A percentile compares a stretch with the other conserved stretches of the same genome.
These are phyloP conservation scores for Thymelicus acteon DNA, from an alignment of 2,888 invertebrate genomes.

Conservation along the genomic window DNA sequence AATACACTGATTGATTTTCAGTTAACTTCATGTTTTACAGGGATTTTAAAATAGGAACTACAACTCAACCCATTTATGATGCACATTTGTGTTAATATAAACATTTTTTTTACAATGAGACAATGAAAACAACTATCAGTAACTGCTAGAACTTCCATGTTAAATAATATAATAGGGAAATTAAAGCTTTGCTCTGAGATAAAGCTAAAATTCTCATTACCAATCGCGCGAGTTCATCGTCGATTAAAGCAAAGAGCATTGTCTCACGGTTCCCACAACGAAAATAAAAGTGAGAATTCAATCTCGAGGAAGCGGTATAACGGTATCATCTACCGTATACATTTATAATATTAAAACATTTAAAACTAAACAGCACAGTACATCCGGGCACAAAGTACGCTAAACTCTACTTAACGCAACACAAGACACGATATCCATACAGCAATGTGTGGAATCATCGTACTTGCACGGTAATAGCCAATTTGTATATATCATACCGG, in stretches of 20 bases:
- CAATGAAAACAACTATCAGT: slow-evolving; percentile 11
- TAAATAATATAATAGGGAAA: slow-evolving; percentile 26
- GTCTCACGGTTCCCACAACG: slow-evolving; percentile 62
- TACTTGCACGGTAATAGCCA: slow-evolving; percentile 38
- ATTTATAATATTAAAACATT: slow-evolving; percentile 69
- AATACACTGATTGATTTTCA: too few relatives aligned
- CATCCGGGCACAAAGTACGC: slow-evolving; percentile 74
- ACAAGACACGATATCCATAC: slow-evolving; percentile 45
- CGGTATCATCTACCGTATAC: slow-evolving; percentile 71
- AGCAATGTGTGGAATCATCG: slow-evolving; percentile 34
- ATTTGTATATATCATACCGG: slow-evolving; percentile 67
- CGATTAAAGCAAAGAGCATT: slow-evolving; percentile 46
- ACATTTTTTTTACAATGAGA: slow-evolving; percentile 22
- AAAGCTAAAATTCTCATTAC: slow-evolving; percentile 33
- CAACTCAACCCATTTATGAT: too few relatives aligned
- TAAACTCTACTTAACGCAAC: slow-evolving; percentile 49
- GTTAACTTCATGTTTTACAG: too few relatives aligned
- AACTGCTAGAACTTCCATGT: slow-evolving; percentile 10
- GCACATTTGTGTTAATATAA: slow-evolving; percentile 5
- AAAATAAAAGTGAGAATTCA: slow-evolving; percentile 80
- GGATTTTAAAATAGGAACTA: too few relatives aligned
- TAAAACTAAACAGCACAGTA: slow-evolving; percentile 57
- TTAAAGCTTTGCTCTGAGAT: slow-evolving; percentile 16
- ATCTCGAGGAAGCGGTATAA: slow-evolving; percentile 64
- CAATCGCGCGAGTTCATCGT: slow-evolving; percentile 25